Evolutionary conservation across 2,797 vertebrate species (phyloP).

Genomic region (Thripadectes ignobilis): DNA sequence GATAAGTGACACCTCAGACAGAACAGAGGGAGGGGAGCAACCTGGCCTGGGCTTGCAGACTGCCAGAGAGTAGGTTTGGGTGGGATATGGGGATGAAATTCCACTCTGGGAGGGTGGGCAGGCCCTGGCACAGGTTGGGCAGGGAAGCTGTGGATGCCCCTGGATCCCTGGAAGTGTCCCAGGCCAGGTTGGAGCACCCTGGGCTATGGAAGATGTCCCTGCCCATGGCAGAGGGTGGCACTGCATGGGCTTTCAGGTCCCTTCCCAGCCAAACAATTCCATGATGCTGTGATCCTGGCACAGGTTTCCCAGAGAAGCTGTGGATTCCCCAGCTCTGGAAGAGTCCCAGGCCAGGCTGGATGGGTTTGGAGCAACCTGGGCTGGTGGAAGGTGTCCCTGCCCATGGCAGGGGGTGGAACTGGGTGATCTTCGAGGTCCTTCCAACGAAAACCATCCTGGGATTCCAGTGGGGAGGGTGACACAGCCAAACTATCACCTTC

Average conservation of each 20-base stretch:
- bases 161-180: background rate
- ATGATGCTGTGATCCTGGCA: background rate
- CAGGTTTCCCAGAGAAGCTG: background rate
- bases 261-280: background rate
- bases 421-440: background rate
- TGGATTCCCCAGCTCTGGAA: background rate
- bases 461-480: background rate
- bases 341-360: background rate
- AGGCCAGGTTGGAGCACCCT: background rate
- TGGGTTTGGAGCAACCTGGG: background rate
- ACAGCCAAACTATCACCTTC: background rate
- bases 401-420: no score
- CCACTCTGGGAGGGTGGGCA: fast-evolving
- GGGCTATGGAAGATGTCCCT: background rate
- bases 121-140: background rate
- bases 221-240: background rate
- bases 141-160: background rate
- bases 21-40: background rate
- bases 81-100: background rate
- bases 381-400: background rate
- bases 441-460: fast-evolving
- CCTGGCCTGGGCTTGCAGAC: background rate
- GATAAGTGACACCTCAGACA: background rate
- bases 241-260: no score
- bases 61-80: background rate